A percentile compares a stretch with the other conserved stretches of the same genome.
Evolutionary conservation across 2,888 invertebrate genomes (phyloP).

Genomic region (Opisthograptis luteolata): DNA sequence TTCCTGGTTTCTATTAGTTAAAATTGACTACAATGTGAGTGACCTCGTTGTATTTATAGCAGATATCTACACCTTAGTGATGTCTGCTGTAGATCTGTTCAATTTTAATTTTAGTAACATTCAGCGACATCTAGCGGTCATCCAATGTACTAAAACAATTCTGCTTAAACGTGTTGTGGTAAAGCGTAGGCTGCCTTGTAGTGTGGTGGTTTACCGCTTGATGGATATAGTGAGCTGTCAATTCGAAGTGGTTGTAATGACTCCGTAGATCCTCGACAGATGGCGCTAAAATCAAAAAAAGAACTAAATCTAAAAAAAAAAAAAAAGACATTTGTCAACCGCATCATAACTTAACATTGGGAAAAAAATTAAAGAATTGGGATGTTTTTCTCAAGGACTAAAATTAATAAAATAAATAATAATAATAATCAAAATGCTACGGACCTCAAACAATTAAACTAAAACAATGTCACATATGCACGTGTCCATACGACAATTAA

Average conservation of each 20-base stretch:
- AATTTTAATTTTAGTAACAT: background rate
- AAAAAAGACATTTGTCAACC: no score
- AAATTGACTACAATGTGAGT: no score
- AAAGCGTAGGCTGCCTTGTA: background rate
- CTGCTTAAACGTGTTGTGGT: background rate
- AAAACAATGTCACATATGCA: background rate
- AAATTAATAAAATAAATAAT: no score
- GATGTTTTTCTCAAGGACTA: no score
- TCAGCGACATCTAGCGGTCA: slow-evolving; percentile 37
- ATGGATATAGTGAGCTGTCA: slow-evolving; percentile 9
- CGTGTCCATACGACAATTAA: slow-evolving; percentile 1
- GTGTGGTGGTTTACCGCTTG: slow-evolving; percentile 8
- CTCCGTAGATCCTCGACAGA: slow-evolving; percentile 8
- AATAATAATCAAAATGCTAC: no score
- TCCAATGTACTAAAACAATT: background rate
- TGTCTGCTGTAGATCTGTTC: background rate
- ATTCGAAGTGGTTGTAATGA: background rate
- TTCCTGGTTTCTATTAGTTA: no score
- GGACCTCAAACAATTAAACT: no score
- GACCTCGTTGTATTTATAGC: no score
- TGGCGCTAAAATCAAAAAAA: slow-evolving; percentile 15
- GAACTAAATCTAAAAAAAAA: no score
- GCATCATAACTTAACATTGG: no score
- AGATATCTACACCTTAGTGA: no score
- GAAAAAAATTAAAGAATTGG: no score